phyloP scores from a whole-genome alignment of 92 coral and sea anemone species.

The Parazoanthus swiftii region DNA sequence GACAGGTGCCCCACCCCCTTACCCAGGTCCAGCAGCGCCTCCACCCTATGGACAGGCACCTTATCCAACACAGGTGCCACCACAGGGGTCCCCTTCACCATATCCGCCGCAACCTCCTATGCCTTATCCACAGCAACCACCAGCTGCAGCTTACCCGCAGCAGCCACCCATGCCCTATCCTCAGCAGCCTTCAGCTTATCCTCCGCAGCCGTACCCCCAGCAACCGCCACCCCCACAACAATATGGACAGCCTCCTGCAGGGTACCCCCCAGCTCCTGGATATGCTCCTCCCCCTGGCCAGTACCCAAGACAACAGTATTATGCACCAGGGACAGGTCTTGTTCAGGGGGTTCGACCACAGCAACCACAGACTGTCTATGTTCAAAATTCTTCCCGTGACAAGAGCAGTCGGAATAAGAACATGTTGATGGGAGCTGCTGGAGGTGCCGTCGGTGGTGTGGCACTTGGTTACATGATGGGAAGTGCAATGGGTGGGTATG shows the following conservation, averaged over 20 bases:
- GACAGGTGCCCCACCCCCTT: slow-evolving; percentile 29
- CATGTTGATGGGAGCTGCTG: slow-evolving; percentile 93
- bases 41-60: slow-evolving; percentile 32
- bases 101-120: slow-evolving; percentile 62
- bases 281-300: slow-evolving; percentile 75
- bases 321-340: slow-evolving; percentile 56
- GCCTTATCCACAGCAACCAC: slow-evolving; percentile 64
- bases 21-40: slow-evolving; percentile 13
- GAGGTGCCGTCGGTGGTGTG: slow-evolving; percentile 95
- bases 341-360: slow-evolving; percentile 75
- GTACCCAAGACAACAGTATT: slow-evolving; percentile 73
- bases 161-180: slow-evolving; percentile 60
- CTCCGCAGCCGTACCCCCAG: slow-evolving; percentile 60
- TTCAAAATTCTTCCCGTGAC: slow-evolving; percentile 57
- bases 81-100: slow-evolving; percentile 25
- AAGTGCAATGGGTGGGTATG: slow-evolving; percentile 85
- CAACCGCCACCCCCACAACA: slow-evolving; percentile 62
- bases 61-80: slow-evolving; percentile 23
- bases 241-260: slow-evolving; percentile 30
- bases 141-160: slow-evolving; percentile 50
- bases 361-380: slow-evolving; percentile 86
- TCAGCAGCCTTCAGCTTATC: slow-evolving; percentile 51
- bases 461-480: slow-evolving; percentile 97
- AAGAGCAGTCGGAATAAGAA: slow-evolving; percentile 50
- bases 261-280: slow-evolving; percentile 46